Base-by-base conservation (phyloP, 1,140 invertebrate genomes). In the Trigoniulus corallinus region DNA sequence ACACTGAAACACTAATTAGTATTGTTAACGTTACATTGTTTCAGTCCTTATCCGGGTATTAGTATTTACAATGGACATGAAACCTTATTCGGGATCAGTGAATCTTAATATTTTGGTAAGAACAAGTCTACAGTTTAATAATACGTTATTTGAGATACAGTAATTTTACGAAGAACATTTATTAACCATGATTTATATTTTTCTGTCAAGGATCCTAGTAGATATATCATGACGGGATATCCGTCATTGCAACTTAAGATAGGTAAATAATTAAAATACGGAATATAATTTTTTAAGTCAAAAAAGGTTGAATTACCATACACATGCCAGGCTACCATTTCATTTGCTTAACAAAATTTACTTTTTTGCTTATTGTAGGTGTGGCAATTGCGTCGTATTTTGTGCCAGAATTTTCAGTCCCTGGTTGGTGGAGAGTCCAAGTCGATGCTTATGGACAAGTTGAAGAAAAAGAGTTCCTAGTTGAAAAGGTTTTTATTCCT, bases 161-260 rank as follows among this genome's bases (percentile, higher is more conserved):
- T 44, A 44, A 44, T 44, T 20, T 39, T 39, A 39, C 37, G 37
- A 39, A 39, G 21, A 21, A 10, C 21, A 21, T 24, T 7, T 21
- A 10, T 20, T 44, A 44, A 44, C 21, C 21, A 10, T 7, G 21
- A 44, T 44, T 24, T 24, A 21, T 7, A 21, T 24, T 21, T 7
- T 7, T 7, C 22, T 22, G 20, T 53, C n/a, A 48, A 73, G 71
- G 70, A 73, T 60, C 63, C 72, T 3, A 60, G 67, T 53, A 67
- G 67, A 25, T 62, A 66, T 46, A 61, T 72, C 1, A 72, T 74
- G 69, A 64, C 68, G 47, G 53, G 70, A 45, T 74, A 70, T 71
- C 63, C 68, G 13, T 73, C 71, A 10, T 57, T 67, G 2, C 62
- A 68, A 45, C 66, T 68, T 10, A 69, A 68, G 53, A 59, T 65